Evolutionary conservation across 2,888 invertebrate genomes (phyloP).

Genomic region (Leucophenga maculata): DNA sequence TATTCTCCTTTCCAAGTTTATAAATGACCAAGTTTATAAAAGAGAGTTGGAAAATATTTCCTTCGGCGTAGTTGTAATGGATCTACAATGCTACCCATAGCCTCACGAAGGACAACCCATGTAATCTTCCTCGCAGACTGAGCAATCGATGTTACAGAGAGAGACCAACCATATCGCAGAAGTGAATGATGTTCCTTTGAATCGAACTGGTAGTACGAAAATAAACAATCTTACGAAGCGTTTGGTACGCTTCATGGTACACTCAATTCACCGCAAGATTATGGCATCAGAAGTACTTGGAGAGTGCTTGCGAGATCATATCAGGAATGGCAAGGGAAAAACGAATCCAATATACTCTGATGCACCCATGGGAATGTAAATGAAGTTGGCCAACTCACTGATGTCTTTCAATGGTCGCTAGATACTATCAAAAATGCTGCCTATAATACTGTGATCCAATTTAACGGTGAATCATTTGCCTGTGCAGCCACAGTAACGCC

Average conservation of each 20-base stretch:
- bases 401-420: conserved; percentile 99
- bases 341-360: conserved; percentile 96
- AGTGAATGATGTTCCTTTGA: conserved; percentile 97
- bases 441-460: conserved; percentile 98
- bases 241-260: conserved; percentile 99
- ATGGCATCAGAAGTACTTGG: conserved; percentile 99
- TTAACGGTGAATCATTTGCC: conserved; percentile 99
- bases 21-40: too few relatives aligned
- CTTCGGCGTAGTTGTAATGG: too few relatives aligned
- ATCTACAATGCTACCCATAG: conserved; percentile 97
- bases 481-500: conserved; percentile 99
- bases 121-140: conserved; percentile 99
- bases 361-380: conserved; percentile 99
- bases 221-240: conserved; percentile 95
- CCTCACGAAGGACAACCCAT: conserved; percentile 97
- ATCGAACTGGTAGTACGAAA: conserved; percentile 99
- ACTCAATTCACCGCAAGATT: conserved; percentile 98
- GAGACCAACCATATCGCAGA: conserved; percentile 98
- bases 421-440: conserved; percentile 99
- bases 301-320: conserved; percentile 93
- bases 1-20: too few relatives aligned
- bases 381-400: conserved; percentile 91
- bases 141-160: conserved; percentile 97
- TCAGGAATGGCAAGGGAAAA: conserved; percentile 99
- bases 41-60: too few relatives aligned